Percentiles rank a stretch among this genome's conserved stretches.
Conservation (phyloP, 2,797 vertebrate genomes). For the Sebastes diaconus region DNA sequence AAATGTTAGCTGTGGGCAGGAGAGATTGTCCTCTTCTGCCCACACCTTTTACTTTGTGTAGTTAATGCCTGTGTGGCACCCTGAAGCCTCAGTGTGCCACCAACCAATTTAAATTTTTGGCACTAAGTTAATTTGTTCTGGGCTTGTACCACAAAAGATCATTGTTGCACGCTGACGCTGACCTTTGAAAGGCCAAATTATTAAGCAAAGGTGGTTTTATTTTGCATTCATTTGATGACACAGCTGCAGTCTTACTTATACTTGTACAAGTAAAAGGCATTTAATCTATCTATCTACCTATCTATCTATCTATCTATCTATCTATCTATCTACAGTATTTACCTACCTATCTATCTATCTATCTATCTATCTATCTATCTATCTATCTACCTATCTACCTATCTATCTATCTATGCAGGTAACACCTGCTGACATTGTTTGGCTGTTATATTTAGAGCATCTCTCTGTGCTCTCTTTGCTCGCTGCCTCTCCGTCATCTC, state of each 20-base stretch:
- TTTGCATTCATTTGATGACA: conserved; percentile 43
- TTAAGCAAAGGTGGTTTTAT: conserved; percentile 31
- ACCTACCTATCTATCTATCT: background rate
- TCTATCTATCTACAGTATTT: background rate
- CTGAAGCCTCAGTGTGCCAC: conserved; percentile 27
- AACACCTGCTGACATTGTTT: conserved; percentile 11
- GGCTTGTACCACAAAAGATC: conserved; percentile 52
- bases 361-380: background rate
- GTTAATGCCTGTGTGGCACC: conserved; percentile 26
- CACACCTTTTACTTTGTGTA: conserved; percentile 34
- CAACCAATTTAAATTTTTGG: conserved; percentile 49
- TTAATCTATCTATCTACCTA: background rate
- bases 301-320: background rate
- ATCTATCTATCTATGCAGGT: background rate
- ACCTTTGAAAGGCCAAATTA: conserved; percentile 43
- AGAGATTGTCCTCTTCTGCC: conserved; percentile 20
- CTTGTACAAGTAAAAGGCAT: background rate
- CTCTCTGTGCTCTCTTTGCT: background rate
- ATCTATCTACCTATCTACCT: background rate
- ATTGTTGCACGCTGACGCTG: conserved; percentile 47
- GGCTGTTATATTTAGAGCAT: conserved; percentile 16
- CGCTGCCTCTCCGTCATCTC: conserved; percentile 11
- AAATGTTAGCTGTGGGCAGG: conserved; percentile 14
- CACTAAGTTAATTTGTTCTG: conserved; percentile 51
- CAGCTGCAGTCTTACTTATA: background rate